phyloP scores from a whole-genome alignment of 2,113 vertebrate genomes.

The Macaca nemestrina region DNA sequence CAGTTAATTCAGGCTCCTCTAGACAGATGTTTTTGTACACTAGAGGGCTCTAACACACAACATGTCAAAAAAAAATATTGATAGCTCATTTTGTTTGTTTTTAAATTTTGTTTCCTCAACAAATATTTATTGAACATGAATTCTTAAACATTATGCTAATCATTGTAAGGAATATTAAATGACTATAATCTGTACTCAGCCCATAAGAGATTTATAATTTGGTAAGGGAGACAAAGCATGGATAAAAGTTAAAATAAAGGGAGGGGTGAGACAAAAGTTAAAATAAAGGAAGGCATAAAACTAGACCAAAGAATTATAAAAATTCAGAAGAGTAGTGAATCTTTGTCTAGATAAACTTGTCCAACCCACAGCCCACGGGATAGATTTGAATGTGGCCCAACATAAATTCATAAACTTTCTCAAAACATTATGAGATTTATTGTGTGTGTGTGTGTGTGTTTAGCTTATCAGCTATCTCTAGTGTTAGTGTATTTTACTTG shows the following conservation, averaged over 20 bases:
- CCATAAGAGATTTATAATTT: neutral
- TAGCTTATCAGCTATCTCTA: too few relatives aligned
- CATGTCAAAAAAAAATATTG: neutral
- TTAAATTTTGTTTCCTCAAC: neutral
- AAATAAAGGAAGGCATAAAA: neutral
- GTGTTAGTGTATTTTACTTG: too few relatives aligned
- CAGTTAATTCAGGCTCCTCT: neutral
- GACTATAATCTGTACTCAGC: neutral
- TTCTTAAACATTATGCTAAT: neutral
- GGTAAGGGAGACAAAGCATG: neutral
- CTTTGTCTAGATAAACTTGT: neutral
- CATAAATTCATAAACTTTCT: too few relatives aligned
- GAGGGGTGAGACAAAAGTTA: neutral
- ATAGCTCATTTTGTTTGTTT: neutral
- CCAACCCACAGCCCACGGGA: too few relatives aligned
- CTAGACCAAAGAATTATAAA: neutral
- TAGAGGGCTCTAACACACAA: constrained; percentile 29
- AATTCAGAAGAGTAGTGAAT: constrained; percentile 47
- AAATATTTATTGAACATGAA: neutral
- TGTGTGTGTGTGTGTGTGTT: too few relatives aligned
- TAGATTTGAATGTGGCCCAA: too few relatives aligned
- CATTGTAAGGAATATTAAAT: neutral
- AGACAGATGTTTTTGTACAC: neutral
- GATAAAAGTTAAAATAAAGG: neutral
- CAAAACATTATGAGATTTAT: too few relatives aligned